Base-by-base conservation (phyloP, 2,888 invertebrate genomes). In the Saturnia japonica region DNA sequence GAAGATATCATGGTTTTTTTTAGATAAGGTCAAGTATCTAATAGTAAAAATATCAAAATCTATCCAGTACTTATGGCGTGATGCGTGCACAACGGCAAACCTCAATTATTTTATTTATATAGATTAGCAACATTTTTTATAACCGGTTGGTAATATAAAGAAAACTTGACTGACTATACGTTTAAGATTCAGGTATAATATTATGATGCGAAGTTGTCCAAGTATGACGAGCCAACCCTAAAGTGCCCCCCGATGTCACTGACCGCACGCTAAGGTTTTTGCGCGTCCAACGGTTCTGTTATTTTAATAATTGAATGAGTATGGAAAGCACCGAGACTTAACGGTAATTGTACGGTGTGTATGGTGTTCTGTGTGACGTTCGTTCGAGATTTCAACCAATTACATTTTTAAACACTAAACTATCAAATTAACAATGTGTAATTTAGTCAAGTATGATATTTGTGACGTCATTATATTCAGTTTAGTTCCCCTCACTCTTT, bases 261-360 rank as follows among this genome's bases (percentile, higher is more conserved):
- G 93, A 91, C 92, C 93, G 88, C 79, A 85, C 83, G 85, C 85
- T 85, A 91, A 92, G 91, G 91, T 88, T 88, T 90, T 89, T 92
- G 93, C 91, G 89, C 90, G 88, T 86, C 83, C 87, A 87, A 87
- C 87, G 87, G 88, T 89, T 88, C 88, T 90, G 89, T 89, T 91
- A 89, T 90, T 90, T 90, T 91, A 91, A 90, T 88, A 91, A 91
- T 91, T 89, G 91, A 91, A 91, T 89, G 89, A 87, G 87, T 91
- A 90, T 90, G 88, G 88, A 89, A 90, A 91, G 87, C 85, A 83
- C 80, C 82, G 82, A 79, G 76, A 77, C 78, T 83, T 86, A 88
- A 88, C 88, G 87, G 85, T 76, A 81, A 82, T 78, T 74, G 73
- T 73, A 83, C 80, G 80, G 80, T 64, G 40, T 60, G 14, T 64